Base-by-base conservation (phyloP, 2,888 invertebrate genomes). In the Drosophila affinis region DNA sequence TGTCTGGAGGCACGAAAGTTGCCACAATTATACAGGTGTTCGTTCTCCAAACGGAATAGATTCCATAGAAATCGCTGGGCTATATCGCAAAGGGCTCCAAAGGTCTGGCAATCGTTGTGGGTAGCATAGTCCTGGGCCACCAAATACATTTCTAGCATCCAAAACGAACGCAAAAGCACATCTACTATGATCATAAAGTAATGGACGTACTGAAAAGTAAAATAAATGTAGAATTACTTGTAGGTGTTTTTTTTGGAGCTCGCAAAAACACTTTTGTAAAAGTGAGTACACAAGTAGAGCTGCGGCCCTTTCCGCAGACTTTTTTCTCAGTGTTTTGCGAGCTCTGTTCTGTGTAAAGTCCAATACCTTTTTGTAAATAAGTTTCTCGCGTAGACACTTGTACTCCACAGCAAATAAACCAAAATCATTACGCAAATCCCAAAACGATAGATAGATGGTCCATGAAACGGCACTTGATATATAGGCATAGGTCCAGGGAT, bases 361-460 rank as follows among this genome's bases (percentile, higher is more conserved):
- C 93, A 92, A 5, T 39, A 97, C 97, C 91, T 96, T 95, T 10
- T 97, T 96, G 90, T 98, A 98, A 3, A 98, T 97, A 58, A 98
- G 96, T 93, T 98, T 98, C 89, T 98, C 98, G n/a, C 98, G 93
- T 0, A 98, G 93, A 91, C 98, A 96, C 91, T 94, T 94, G 93
- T 98, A 96, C 92, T 98, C 97, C 0, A 95, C 94, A 88, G 97
- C 97, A 87, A 99, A 95, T 60, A 99, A 93, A 0, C 98, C 98
- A 98, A 99, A 99, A 93, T 99, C 99, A 95, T 98, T 97, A 91
- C 96, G 96, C 45, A 99, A 95, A 92, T 99, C 99, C 99, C 99
- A 99, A 5, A 96, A 95, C 91, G 82, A 96, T 95, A 58, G 96
- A 95, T 3, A 94, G 93, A 62, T 99, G 94, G 97, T 98, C 98